Evolutionary conservation across 2,797 vertebrate genomes (phyloP), one percentile per base, ranked within the genome.

Genomic region (Schizothorax lantsangensis): DNA sequence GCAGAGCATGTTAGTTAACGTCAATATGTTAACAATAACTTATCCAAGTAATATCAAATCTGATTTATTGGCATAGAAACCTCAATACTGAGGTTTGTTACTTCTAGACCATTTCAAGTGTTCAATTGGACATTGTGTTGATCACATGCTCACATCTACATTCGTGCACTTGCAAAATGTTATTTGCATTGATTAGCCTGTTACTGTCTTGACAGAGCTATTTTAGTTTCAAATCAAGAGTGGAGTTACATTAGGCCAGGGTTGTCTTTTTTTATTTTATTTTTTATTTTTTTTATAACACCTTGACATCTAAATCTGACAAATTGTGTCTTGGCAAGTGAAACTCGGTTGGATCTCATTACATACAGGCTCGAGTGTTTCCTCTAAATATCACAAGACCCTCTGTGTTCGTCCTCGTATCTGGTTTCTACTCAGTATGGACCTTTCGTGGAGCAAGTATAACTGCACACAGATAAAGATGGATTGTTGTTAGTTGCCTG

Each of bases 311-410:
- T 79, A 80, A 72, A 23, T 89, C 69, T 79, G 72, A 85, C 83
- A 88, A 47, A 47, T 57, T 54, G 54, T 71, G 57, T 75, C 49
- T 57, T 72, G 66, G 64, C 52, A 73, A 88, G 83, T 84, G 38
- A 83, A 86, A 82, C 79, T 85, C 33, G 36, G 68, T 89, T 85
- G 85, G 43, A 86, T 87, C 84, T 81, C 69, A 83, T 78, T 89
- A 84, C 74, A 10, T 45, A 84, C 12, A 64, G 54, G 68, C 40
- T 52, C 17, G 74, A 81, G 73, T 36, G 33, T 66, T 87, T 43
- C 17, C 26, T 45, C 83, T 84, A 54, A 57, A 81, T 77, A 77
- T 88, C 84, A 79, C 83, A 88, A 84, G 77, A 86, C 81, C 30
- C 30, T 62, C 73, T 83, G 62, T 85, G 30, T 77, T 21, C 9